Evolutionary conservation across 92 coral and sea anemone genomes (phyloP), one percentile per base, ranked within the genome.

Genomic region (Diadumene lineata): DNA sequence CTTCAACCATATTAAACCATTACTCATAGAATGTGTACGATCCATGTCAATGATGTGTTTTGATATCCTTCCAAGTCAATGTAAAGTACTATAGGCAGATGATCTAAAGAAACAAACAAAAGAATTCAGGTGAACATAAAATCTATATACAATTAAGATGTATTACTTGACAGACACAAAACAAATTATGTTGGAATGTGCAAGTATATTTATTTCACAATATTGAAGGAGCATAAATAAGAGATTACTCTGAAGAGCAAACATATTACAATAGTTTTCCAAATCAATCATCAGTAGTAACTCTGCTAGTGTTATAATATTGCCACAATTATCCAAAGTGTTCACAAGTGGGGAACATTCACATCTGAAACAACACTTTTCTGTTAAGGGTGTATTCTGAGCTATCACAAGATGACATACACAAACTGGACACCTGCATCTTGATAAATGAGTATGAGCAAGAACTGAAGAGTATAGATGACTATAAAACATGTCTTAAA

Each of bases 381-480:
- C 58, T 57, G 50, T 51, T 55, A 25, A 82, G 86, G 51, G 82
- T 82, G 60, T 82, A 82, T 68, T 38, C 66, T 65, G 70, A 62
- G 48, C 48, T 75, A 50, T 64, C 73, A n/a, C 75, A 82, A 68
- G 75, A 61, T 13, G 70, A 76, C 30, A 57, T 75, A 60, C 33
- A 50, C 66, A 75, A 64, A 27, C 77, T 82, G 60, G 44, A 75
- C 31, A 73, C 77, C 8, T 31, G 60, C 34, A 48, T 66, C 19
- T 70, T 82, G 30, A 73, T 82, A 29, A 61, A 76, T 71, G 81
- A 81, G 56, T 82, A 69, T 60, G 82, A 75, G 74, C 81, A 82
- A 67, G 15, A 34, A 7, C 60, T 82, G 74, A 81, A 76, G 51
- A 75, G 58, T n/a, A n/a, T n/a, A n/a, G n/a, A n/a, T n/a, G n/a